Evolutionary conservation across 2,888 invertebrate species (phyloP), one percentile per base, ranked within the genome.

Genomic region (Oscheius sp.): DNA sequence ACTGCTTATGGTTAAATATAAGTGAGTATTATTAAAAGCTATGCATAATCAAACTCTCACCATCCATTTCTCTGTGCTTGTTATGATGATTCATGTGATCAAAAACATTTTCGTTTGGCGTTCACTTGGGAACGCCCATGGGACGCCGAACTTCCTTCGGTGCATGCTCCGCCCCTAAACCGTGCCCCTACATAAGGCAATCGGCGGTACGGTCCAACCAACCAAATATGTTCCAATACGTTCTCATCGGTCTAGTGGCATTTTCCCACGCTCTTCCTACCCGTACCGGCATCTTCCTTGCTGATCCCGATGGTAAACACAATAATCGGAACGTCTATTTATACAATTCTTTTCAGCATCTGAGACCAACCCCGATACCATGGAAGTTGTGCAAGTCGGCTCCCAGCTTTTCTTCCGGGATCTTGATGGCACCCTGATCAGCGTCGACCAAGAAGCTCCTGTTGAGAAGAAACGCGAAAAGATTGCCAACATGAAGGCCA

Each of bases 401-500:
- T 51, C 53, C 2, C 68, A 68, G 42, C 55, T 68, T 9, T 68
- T 68, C 42, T 68, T 68, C 68, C 35, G 68, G n/a, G 68, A 68
- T 37, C 29, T 42, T 13, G 68, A 68, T 29, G 68, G 68, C 1
- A 68, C 68, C 37, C 35, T 68, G n/a, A 53, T 68, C 70, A 57
- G 42, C 29, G 48, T 70, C 21, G 58, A 70, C 50, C 29, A 57
- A 11, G 70, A 70, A 47, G 66, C 50, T 11, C 29, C 32, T 42
- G 29, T 65, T 32, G 74, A 76, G 47, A 80, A 80, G 77, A 80
- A 80, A 66, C 62, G 74, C 58, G 80, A 80, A 59, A 80, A 80
- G 62, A 63, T 77, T 51, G 73, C 76, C 42, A 73, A 66, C 70
- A 79, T 77, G 68, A 80, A 66, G 70, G 59, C 33, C 2, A 68